Evolutionary conservation across 1,140 invertebrate species (phyloP), one percentile per base, ranked within the genome.

Genomic region (Euglossa dilemma): DNA sequence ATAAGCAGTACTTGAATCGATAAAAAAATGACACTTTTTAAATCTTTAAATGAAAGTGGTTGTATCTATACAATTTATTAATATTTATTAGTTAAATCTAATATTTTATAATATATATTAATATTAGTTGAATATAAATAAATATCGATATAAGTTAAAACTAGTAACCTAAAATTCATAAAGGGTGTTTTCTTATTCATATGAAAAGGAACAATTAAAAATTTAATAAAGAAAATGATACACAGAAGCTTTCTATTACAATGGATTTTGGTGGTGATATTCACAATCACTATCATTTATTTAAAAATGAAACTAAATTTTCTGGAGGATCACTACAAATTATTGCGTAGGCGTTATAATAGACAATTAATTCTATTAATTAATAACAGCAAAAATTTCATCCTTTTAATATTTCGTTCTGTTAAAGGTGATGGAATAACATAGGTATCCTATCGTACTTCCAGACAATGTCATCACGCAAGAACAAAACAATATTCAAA

Each of bases 221-320:
- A 43, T 7, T 43, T 57, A 0, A 28, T 69, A n/a, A 28, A 16
- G 23, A 36, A 63, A 52, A 84, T 94, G 93, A 90, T 93, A 91
- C 71, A 92, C 54, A 92, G 93, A 84, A 93, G 83, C 89, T 89
- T 90, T 85, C 80, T 91, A 20, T 79, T 91, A 7, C 93, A 94
- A 91, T 94, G 93, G 93, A 69, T 93, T 20, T 69, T 91, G 12
- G 76, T 90, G 59, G 76, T 93, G 76, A 71, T 93, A 64, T 87
- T 93, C 11, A 54, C 89, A 66, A 7, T 93, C 20, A 80, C 91
- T 70, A 80, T 91, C 54, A 76, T 94, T 64, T 94, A 94, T 70
- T 85, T 93, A 12, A 93, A 91, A 85, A 52, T 91, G 36, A 91
- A 90, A 78, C 57, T 93, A 76, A 91, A 84, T 72, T 69, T 85